Conservation (phyloP, 2,888 invertebrate genomes). For the Kuschelorhynchus macadamiae region DNA sequence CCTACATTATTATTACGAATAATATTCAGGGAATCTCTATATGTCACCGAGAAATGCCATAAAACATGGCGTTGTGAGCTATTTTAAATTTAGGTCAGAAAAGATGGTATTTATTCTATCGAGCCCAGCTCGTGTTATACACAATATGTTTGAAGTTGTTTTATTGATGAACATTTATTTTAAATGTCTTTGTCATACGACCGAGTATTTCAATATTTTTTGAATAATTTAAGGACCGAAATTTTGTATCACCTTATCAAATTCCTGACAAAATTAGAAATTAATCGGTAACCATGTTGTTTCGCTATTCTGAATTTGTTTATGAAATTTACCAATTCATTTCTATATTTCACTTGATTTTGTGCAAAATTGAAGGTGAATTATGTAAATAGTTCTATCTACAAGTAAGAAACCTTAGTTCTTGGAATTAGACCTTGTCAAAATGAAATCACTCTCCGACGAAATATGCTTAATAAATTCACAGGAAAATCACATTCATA, state of each 20-base stretch:
- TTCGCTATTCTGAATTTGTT: no score
- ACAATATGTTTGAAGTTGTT: neutral
- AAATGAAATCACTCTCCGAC: no score
- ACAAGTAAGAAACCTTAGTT: no score
- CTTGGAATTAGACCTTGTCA: no score
- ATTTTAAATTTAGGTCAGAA: conserved; percentile 42
- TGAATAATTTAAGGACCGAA: neutral
- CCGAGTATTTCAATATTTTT: neutral
- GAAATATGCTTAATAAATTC: no score
- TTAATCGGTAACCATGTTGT: neutral
- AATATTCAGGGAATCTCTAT: conserved; percentile 37
- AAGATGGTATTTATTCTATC: conserved; percentile 32
- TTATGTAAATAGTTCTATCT: no score
- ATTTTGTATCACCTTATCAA: neutral
- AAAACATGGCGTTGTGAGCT: conserved; percentile 29
- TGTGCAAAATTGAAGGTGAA: no score
- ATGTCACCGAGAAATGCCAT: conserved; percentile 39
- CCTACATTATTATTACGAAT: conserved; percentile 29
- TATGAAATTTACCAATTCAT: no score
- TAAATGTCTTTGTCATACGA: neutral
- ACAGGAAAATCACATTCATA: no score
- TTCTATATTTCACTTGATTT: no score
- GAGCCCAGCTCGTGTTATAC: conserved; percentile 21
- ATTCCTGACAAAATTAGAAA: neutral
- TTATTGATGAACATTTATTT: neutral